phyloP scores from a whole-genome alignment of 2,888 invertebrate species.

The Globia sparganii region DNA sequence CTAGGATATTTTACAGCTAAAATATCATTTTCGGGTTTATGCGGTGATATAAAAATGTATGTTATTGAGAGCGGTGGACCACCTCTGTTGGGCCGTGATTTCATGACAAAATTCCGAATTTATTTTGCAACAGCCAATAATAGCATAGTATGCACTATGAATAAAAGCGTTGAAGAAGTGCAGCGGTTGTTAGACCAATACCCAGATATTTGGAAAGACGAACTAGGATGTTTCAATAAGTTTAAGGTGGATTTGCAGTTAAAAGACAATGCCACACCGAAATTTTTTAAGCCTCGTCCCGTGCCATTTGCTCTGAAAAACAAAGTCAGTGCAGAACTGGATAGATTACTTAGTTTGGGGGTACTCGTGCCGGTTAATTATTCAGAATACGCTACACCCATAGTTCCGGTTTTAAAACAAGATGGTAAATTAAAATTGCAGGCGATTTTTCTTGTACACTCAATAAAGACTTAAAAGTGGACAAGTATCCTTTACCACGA shows the following conservation, averaged over 20 bases:
- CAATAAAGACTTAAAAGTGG: too few relatives aligned
- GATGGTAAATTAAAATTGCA: too few relatives aligned
- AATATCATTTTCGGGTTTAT: neutral
- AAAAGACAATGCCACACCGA: neutral
- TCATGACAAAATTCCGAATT: neutral
- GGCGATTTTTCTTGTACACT: too few relatives aligned
- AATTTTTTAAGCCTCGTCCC: neutral
- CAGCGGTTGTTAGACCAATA: neutral
- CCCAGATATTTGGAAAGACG: neutral
- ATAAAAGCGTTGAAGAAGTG: neutral
- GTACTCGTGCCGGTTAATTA: neutral
- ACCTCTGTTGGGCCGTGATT: neutral
- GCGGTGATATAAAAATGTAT: neutral
- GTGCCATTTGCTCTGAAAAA: neutral
- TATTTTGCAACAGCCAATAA: neutral
- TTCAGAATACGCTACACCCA: neutral
- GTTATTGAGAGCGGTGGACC: neutral
- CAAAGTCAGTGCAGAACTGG: constrained; percentile 4
- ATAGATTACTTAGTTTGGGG: neutral
- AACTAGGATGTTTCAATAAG: neutral
- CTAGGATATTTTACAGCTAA: neutral
- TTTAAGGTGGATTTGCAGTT: neutral
- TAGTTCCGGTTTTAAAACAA: neutral
- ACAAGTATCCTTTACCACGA: too few relatives aligned
- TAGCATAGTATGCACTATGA: neutral